Base-by-base conservation (phyloP, 1,140 invertebrate species). In the Anoplophora glabripennis region DNA sequence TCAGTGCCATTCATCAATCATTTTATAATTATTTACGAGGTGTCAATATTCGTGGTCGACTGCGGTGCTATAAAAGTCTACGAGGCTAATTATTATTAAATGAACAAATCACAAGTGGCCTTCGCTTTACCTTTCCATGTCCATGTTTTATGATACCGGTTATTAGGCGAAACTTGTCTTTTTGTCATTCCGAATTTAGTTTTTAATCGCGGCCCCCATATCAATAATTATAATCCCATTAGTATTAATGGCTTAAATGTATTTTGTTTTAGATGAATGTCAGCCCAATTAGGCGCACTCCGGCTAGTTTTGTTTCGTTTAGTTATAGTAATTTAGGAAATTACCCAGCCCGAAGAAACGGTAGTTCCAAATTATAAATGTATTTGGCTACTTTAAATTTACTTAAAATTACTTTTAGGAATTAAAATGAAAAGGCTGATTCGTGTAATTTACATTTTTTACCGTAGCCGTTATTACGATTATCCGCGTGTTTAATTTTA, bases 221-320 rank as follows among this genome's bases (percentile, higher is more conserved):
- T 47, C 28, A 46, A 47, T 48, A 56, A 56, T 56, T 56, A 56
- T 56, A 47, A 36, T 38, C 15, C 54, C 54, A 56, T 56, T 56
- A 56, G 54, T 36, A 56, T 56, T 56, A 48, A 56, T 56, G 54
- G 54, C 54, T 56, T 56, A 56, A 56, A 48, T 56, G 54, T 56
- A 56, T 56, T 56, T 48, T 54, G 45, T 56, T 56, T 56, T 28
- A 56, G 42, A 28, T 40, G 54, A 56, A 47, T 56, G 41, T 40
- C 54, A 56, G 18, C 44, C 37, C 54, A 56, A 56, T 56, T 56
- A 55, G 18, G 44, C 21, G 21, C 17, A 53, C 35, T 48, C 14
- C 10, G 47, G 36, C 11, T 48, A 17, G 34, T 56, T 56, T 56
- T 56, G 42, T 56, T 56, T 34, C 41, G 47, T 56, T 56, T 56